Evolutionary conservation across 2,888 invertebrate species (phyloP).

Genomic region (Antheraea assamensis): DNA sequence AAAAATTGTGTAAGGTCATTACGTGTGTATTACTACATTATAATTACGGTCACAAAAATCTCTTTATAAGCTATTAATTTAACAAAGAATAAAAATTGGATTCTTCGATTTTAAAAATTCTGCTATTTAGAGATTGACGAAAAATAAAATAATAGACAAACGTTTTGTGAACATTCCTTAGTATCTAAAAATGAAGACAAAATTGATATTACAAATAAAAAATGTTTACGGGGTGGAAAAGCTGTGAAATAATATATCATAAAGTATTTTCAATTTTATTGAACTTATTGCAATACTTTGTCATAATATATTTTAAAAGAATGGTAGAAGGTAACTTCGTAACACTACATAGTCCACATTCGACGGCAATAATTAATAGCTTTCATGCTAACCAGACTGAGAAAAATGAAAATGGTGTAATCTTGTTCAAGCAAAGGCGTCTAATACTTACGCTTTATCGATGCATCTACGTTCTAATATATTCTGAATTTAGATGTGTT

Average conservation of each 20-base stretch:
- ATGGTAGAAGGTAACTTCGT: neutral
- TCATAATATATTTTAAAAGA: neutral
- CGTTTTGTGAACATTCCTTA: neutral
- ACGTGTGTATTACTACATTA: no score
- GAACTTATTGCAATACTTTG: neutral
- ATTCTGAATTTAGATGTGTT: neutral
- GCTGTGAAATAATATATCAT: no score
- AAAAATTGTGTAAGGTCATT: no score
- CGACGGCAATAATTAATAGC: neutral
- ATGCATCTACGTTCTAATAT: neutral
- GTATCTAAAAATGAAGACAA: neutral
- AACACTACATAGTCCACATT: constrained; percentile 31
- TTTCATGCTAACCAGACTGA: constrained; percentile 8
- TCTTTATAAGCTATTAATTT: no score
- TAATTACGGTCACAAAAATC: no score
- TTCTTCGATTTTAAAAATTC: neutral
- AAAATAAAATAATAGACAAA: neutral
- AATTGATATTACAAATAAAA: neutral
- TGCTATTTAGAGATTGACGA: no score
- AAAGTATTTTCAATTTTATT: neutral
- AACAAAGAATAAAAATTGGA: no score
- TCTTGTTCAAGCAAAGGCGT: constrained; percentile 7
- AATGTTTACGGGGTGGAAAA: neutral
- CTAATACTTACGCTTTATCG: constrained; percentile 1
- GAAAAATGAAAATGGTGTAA: constrained; percentile 13